These are phyloP conservation scores for Monoplex corrugatus DNA, from an alignment of 2,888 invertebrate species.

Conservation along the genomic window DNA sequence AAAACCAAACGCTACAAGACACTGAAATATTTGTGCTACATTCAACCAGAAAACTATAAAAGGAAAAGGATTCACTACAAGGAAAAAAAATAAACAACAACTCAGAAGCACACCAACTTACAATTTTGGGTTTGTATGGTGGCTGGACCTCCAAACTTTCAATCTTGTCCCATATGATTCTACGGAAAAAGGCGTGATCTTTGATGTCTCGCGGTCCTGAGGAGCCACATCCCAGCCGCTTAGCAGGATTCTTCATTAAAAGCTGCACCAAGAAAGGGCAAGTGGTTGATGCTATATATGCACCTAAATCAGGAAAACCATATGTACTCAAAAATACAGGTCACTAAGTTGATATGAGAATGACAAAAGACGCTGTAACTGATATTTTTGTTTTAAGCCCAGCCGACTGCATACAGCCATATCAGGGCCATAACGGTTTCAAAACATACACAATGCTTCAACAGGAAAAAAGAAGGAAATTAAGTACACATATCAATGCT, in stretches of 20 bases:
- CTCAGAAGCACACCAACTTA: slow-evolving; percentile 91
- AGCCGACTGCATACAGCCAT: too few relatives aligned
- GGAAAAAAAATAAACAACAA: background rate
- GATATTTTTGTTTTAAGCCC: too few relatives aligned
- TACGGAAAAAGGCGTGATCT: slow-evolving; percentile 97
- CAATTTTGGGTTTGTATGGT: slow-evolving; percentile 99
- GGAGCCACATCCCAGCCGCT: slow-evolving; percentile 92
- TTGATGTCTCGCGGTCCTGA: slow-evolving; percentile 97
- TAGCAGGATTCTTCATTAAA: slow-evolving; percentile 96
- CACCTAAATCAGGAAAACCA: too few relatives aligned
- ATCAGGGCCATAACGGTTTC: too few relatives aligned
- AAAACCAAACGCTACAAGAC: background rate
- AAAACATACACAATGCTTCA: too few relatives aligned
- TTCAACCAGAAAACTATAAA: background rate
- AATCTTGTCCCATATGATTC: slow-evolving; percentile 99
- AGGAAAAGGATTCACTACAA: background rate
- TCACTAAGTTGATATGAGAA: too few relatives aligned
- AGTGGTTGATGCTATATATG: too few relatives aligned
- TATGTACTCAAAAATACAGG: too few relatives aligned
- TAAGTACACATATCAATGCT: too few relatives aligned
- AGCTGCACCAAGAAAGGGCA: too few relatives aligned
- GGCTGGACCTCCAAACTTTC: slow-evolving; percentile 99
- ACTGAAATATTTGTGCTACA: background rate
- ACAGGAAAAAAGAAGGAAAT: too few relatives aligned
- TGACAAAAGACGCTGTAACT: too few relatives aligned